These are phyloP conservation scores for Aricia artaxerxes DNA, from an alignment of 2,888 invertebrate genomes.

Conservation along the genomic window DNA sequence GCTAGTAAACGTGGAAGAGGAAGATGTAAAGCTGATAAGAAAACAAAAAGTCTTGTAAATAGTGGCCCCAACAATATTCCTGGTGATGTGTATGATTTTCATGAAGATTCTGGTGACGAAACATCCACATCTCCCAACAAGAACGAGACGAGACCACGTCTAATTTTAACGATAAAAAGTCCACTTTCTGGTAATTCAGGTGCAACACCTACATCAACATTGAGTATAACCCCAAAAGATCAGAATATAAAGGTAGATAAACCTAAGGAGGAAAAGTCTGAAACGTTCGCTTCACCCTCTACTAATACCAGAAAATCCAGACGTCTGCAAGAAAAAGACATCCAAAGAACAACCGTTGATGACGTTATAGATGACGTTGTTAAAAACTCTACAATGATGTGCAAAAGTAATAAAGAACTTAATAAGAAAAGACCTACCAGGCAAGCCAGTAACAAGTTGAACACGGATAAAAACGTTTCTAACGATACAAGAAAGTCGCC, in stretches of 20 bases:
- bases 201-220: constrained; percentile 64
- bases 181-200: constrained; percentile 75
- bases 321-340: constrained; percentile 88
- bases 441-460: constrained; percentile 69
- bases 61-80: constrained; percentile 81
- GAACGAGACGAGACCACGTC: constrained; percentile 83
- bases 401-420: constrained; percentile 53
- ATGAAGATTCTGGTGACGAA: constrained; percentile 93
- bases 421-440: constrained; percentile 79
- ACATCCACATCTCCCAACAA: constrained; percentile 67
- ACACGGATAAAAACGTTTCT: constrained; percentile 52
- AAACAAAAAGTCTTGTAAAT: constrained; percentile 67
- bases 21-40: constrained; percentile 77
- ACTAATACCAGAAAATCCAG: constrained; percentile 90
- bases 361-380: constrained; percentile 95
- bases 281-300: constrained; percentile 83
- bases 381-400: constrained; percentile 78
- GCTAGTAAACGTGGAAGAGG: constrained; percentile 74
- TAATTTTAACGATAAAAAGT: constrained; percentile 91
- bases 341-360: constrained; percentile 88
- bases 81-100: constrained; percentile 93
- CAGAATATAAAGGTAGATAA: constrained; percentile 57
- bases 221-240: constrained; percentile 66
- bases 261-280: constrained; percentile 72
- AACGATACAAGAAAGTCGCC: constrained; percentile 82